Evolutionary conservation across 2,113 vertebrate genomes (phyloP).

Genomic region (Daphoenositta chrysoptera): DNA sequence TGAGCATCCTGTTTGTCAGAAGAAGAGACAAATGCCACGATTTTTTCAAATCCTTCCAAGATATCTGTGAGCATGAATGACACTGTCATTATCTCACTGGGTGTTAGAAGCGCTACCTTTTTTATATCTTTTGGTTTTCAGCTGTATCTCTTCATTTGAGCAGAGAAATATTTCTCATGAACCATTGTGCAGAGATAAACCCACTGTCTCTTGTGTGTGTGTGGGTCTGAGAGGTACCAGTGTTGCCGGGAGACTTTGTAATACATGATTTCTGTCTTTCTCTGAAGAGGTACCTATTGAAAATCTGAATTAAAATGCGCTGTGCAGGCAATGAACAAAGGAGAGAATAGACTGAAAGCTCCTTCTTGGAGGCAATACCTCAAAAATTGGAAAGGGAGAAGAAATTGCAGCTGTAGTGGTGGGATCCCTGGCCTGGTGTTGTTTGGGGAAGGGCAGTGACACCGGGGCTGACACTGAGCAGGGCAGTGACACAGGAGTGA

Average conservation of each 20-base stretch:
- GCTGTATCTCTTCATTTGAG: neutral
- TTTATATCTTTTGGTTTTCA: neutral
- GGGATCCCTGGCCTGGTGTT: neutral
- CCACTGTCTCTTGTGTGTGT: accelerated
- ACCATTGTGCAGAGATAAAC: neutral
- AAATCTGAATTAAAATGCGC: neutral
- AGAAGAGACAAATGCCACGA: neutral
- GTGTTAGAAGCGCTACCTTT: neutral
- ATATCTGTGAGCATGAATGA: neutral
- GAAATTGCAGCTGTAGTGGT: accelerated
- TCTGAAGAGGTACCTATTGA: neutral
- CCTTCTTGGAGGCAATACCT: neutral
- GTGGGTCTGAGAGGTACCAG: neutral
- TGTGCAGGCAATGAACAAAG: accelerated
- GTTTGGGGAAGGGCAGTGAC: neutral
- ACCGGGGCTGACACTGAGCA: neutral
- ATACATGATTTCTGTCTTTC: neutral
- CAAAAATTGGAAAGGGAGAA: neutral
- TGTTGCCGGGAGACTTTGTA: neutral
- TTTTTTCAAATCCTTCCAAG: neutral
- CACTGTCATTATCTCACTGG: neutral
- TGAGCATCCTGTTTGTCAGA: neutral
- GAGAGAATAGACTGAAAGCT: neutral
- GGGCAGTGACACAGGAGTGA: too few relatives aligned
- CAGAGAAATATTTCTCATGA: neutral